phyloP scores from a whole-genome alignment of 2,797 vertebrate species.

The Oceanodroma leucorhoa region DNA sequence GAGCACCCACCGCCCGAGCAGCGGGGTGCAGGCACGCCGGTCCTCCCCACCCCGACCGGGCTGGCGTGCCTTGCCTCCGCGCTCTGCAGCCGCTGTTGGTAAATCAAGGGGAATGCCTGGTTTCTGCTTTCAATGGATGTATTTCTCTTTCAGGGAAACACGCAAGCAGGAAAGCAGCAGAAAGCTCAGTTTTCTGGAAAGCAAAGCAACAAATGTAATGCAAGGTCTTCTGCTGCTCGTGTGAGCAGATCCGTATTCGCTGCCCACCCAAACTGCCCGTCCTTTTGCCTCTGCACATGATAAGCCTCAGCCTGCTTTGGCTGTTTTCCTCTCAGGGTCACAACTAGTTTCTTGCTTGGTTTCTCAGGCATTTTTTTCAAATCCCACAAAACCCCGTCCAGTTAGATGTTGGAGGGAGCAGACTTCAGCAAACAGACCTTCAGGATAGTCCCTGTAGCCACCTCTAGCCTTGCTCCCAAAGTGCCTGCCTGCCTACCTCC shows the following conservation, averaged over 20 bases:
- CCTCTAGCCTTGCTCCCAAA: neutral
- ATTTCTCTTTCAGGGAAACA: neutral
- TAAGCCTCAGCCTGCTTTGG: neutral
- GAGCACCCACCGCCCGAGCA: rapidly evolving
- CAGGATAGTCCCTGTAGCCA: neutral
- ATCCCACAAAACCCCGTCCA: neutral
- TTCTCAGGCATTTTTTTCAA: neutral
- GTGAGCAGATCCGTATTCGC: neutral
- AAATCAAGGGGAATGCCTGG: neutral
- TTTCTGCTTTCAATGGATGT: neutral
- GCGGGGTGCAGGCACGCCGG: rapidly evolving
- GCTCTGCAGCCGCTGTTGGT: neutral
- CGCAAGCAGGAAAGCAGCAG: neutral
- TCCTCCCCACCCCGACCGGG: neutral
- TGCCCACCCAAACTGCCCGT: rapidly evolving
- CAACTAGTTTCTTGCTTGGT: neutral
- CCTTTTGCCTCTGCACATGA: neutral
- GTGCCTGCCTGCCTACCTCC: neutral
- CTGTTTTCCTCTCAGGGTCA: neutral
- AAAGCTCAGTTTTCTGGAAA: neutral
- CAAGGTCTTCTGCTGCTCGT: neutral
- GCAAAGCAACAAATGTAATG: neutral
- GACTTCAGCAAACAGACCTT: neutral
- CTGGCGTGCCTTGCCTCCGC: neutral
- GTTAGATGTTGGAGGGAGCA: neutral